A percentile compares a stretch with the other conserved stretches of the same genome.
Conservation (phyloP, 2,888 invertebrate genomes). For the Xestia ashworthii region DNA sequence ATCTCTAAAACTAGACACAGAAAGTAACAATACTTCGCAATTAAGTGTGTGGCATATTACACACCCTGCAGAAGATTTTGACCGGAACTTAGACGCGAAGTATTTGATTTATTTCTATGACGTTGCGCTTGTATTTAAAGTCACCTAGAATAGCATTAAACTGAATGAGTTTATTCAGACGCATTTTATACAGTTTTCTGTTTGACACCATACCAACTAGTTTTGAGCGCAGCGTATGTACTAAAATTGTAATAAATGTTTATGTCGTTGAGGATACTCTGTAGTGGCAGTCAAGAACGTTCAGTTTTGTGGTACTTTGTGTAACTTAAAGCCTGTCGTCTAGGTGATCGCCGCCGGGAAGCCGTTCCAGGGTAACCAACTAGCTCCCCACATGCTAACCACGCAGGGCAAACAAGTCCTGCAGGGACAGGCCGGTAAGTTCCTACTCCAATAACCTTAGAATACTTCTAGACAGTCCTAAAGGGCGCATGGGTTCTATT, state of each 20-base stretch:
- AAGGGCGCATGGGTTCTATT: constrained; percentile 26
- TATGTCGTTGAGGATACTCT: neutral
- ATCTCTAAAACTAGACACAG: neutral
- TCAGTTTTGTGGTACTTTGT: neutral
- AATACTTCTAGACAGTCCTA: neutral
- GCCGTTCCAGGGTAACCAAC: constrained; percentile 95
- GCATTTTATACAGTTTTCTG: constrained; percentile 17
- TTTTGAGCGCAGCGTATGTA: neutral
- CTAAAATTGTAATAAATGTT: neutral
- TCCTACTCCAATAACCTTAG: neutral
- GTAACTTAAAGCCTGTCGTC: constrained; percentile 34
- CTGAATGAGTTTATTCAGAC: neutral
- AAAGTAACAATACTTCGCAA: neutral
- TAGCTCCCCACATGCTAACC: constrained; percentile 95
- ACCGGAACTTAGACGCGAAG: neutral
- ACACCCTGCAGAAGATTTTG: neutral
- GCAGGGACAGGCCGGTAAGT: constrained; percentile 92
- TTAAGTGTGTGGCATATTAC: neutral
- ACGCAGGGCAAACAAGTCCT: constrained; percentile 94
- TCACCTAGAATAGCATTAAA: constrained; percentile 2
- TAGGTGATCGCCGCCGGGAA: constrained; percentile 96
- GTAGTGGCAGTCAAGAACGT: neutral
- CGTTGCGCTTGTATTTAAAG: neutral
- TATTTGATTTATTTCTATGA: neutral
- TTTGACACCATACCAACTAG: neutral